These are phyloP conservation scores for Athripsodes cinereus DNA, from an alignment of 2,888 invertebrate species.

Conservation along the genomic window DNA sequence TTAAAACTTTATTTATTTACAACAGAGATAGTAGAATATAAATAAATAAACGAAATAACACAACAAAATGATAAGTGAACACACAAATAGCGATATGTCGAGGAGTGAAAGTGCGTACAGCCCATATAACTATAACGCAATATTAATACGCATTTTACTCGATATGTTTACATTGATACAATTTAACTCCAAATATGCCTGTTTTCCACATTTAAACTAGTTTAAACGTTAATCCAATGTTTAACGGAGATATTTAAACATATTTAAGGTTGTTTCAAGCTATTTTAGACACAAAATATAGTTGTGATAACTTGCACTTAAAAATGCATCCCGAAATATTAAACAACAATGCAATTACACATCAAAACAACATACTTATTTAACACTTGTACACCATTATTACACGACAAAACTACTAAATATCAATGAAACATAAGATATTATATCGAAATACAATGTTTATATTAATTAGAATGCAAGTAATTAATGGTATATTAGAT, in stretches of 20 bases:
- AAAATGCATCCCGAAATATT: slow-evolving; percentile 1
- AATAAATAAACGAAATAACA: no score
- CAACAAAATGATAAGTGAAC: no score
- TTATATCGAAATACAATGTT: background rate
- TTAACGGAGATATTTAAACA: background rate
- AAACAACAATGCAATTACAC: slow-evolving; percentile 1
- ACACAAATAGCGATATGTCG: no score
- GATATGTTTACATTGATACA: background rate
- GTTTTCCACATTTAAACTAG: background rate
- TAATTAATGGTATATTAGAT: background rate
- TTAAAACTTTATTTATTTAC: no score
- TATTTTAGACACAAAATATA: background rate
- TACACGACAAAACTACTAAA: slow-evolving; percentile 4
- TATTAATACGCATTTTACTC: background rate
- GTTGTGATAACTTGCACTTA: background rate
- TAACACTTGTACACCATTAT: slow-evolving; percentile 14
- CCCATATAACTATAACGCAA: background rate
- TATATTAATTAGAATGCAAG: background rate
- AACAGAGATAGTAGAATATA: no score
- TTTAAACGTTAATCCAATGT: background rate
- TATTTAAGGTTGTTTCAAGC: background rate
- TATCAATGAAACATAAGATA: background rate
- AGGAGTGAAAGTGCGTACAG: background rate
- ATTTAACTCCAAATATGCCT: background rate
- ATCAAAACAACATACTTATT: slow-evolving; percentile 1